Conservation (phyloP, 2,888 invertebrate genomes). For the Gymnosoma rotundatum region DNA sequence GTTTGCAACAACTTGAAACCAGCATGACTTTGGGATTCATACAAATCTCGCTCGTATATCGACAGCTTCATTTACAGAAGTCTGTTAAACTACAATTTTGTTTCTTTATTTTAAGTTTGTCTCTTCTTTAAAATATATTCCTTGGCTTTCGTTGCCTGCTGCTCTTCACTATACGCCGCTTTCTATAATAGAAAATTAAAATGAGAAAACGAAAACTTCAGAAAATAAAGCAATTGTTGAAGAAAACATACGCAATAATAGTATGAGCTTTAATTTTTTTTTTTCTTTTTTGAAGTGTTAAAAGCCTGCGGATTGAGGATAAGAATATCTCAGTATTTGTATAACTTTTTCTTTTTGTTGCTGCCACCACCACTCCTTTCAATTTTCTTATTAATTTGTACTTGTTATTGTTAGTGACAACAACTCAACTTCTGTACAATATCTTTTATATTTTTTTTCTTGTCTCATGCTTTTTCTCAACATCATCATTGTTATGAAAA, state of each 20-base stretch:
- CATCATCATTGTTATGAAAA: slow-evolving; percentile 46
- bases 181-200: not conserved
- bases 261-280: slow-evolving; percentile 17
- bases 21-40: slow-evolving; percentile 52
- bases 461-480: not conserved
- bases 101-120: slow-evolving; percentile 12
- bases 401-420: slow-evolving; percentile 50
- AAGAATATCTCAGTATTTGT: slow-evolving; percentile 41
- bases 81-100: not conserved
- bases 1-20: slow-evolving; percentile 40
- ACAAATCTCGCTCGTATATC: slow-evolving; percentile 16
- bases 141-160: slow-evolving; percentile 25
- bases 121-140: slow-evolving; percentile 4
- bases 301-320: slow-evolving; percentile 64
- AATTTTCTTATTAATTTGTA: slow-evolving; percentile 10
- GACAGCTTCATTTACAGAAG: slow-evolving; percentile 23
- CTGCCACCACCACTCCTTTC: slow-evolving; percentile 27
- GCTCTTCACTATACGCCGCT: slow-evolving; percentile 34
- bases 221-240: slow-evolving; percentile 24
- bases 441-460: not conserved
- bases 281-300: slow-evolving; percentile 42
- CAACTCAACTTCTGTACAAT: slow-evolving; percentile 37
- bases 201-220: not conserved
- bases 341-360: slow-evolving; percentile 30
- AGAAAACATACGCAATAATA: slow-evolving; percentile 15